Conservation (phyloP, 2,113 vertebrate genomes). For the Spea bombifrons region DNA sequence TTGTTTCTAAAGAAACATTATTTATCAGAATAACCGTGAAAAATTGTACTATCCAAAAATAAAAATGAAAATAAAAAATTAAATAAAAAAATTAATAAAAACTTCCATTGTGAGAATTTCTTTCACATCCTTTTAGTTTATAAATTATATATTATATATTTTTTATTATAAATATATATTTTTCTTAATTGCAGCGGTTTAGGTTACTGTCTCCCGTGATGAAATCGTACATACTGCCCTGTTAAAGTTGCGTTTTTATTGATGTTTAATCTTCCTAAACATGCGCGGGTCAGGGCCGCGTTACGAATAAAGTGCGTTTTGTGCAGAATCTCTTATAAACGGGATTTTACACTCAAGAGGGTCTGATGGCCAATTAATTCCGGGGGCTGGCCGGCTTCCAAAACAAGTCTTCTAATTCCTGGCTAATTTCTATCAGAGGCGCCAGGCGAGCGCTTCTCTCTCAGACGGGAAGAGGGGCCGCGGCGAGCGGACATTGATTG, state of each 20-base stretch:
- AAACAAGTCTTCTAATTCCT: constrained; percentile 87
- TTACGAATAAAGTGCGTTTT: constrained; percentile 62
- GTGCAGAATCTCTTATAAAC: constrained; percentile 84
- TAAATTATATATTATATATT: neutral
- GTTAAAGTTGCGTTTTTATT: neutral
- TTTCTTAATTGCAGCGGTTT: neutral
- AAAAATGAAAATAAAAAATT: too few relatives aligned
- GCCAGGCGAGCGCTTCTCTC: constrained; percentile 78
- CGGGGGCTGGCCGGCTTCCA: constrained; percentile 81
- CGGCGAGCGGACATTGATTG: constrained; percentile 85
- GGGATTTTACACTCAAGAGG: constrained; percentile 89
- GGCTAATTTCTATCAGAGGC: constrained; percentile 92
- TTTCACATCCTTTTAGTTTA: too few relatives aligned
- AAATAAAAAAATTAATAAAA: too few relatives aligned
- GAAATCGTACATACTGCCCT: neutral
- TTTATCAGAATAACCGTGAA: too few relatives aligned
- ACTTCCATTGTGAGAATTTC: too few relatives aligned
- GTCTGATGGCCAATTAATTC: constrained; percentile 93
- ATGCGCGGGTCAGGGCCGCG: constrained; percentile 63
- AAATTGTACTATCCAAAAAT: too few relatives aligned
- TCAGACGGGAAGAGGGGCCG: constrained; percentile 80
- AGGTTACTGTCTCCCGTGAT: too few relatives aligned
- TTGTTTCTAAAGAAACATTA: too few relatives aligned
- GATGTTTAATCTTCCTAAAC: constrained; percentile 57
- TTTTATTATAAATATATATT: neutral